Evolutionary conservation across 2,797 vertebrate species (phyloP).

Genomic region (Myotis vivesi): DNA sequence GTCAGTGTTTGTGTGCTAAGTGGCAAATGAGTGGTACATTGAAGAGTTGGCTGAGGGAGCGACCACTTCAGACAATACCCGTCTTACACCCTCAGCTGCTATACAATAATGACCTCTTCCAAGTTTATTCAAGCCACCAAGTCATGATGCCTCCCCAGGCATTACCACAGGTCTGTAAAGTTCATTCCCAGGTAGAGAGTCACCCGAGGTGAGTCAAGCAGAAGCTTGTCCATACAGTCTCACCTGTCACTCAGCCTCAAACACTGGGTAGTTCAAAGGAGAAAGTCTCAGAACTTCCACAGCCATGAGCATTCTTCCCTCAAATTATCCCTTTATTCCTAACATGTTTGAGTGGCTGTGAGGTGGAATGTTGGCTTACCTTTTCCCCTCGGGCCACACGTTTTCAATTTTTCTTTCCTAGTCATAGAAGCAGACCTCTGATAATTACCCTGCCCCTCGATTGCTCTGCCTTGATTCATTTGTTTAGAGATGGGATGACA

Average conservation of each 20-base stretch:
- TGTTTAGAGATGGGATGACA: background rate
- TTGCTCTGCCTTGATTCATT: background rate
- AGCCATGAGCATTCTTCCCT: background rate
- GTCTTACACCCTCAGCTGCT: background rate
- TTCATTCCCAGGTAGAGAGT: conserved; percentile 14
- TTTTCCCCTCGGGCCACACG: background rate
- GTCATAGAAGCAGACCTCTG: background rate
- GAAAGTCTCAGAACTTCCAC: background rate
- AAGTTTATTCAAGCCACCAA: background rate
- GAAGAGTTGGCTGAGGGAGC: background rate
- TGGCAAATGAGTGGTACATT: background rate
- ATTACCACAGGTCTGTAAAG: background rate
- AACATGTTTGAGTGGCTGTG: background rate
- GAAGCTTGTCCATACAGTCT: background rate
- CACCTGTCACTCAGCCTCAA: background rate
- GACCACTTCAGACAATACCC: background rate
- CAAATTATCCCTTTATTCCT: background rate
- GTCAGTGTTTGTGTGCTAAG: background rate
- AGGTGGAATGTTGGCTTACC: background rate
- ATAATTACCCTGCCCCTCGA: background rate
- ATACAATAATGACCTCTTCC: background rate
- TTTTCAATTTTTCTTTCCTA: background rate
- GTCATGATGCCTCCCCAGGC: background rate
- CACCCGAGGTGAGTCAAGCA: background rate
- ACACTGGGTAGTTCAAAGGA: background rate